Conservation (phyloP, 2,888 invertebrate species). For the Macrophya annulata region DNA sequence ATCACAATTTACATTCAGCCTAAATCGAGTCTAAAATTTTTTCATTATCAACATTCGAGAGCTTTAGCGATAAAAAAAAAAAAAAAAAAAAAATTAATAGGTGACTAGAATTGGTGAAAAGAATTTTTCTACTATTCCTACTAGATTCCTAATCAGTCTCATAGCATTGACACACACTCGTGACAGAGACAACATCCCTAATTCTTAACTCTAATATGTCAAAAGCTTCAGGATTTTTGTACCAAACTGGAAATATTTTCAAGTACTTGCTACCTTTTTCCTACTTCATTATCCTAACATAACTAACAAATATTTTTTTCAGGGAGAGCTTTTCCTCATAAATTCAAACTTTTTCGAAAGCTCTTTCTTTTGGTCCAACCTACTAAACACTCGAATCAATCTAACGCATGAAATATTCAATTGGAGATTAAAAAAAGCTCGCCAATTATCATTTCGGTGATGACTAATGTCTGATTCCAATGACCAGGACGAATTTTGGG, state of each 20-base stretch:
- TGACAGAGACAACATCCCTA: too few relatives aligned
- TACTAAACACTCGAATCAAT: not conserved
- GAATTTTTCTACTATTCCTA: too few relatives aligned
- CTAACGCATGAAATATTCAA: not conserved
- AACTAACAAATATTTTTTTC: not conserved
- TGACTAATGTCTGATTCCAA: not conserved
- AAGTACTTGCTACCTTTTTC: too few relatives aligned
- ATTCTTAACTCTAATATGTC: not conserved
- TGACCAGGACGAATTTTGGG: not conserved
- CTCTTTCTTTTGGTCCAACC: too few relatives aligned
- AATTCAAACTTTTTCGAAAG: too few relatives aligned
- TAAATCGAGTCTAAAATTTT: not conserved
- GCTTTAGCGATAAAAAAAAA: not conserved
- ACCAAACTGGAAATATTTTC: too few relatives aligned
- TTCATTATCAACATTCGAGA: not conserved
- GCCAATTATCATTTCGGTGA: not conserved
- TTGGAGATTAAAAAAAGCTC: not conserved
- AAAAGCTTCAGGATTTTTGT: not conserved
- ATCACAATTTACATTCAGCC: not conserved
- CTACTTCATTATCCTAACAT: too few relatives aligned
- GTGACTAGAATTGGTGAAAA: not conserved
- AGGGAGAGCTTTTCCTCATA: not conserved
- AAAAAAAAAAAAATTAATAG: not conserved
- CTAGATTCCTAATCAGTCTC: too few relatives aligned
- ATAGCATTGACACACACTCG: too few relatives aligned